Evolutionary conservation across 1,140 invertebrate species (phyloP).

Genomic region (Mylabris phalerata): DNA sequence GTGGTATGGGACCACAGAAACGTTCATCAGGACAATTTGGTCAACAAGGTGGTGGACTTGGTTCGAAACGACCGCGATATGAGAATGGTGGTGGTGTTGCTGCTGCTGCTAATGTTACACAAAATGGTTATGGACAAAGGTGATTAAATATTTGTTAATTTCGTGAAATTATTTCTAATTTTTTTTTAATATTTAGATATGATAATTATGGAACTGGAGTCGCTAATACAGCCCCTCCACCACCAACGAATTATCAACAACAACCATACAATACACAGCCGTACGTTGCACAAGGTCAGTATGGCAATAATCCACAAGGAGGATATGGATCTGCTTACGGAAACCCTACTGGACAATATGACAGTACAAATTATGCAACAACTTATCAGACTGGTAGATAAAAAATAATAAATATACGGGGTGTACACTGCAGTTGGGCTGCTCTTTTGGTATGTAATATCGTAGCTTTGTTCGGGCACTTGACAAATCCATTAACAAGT

Average conservation of each 20-base stretch:
- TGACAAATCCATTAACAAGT: too few species aligned
- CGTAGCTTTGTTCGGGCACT: too few species aligned
- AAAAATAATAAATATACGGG: not conserved
- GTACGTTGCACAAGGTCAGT: conserved; percentile 10
- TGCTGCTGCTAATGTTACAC: not conserved
- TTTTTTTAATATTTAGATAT: not conserved
- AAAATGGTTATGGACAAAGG: conserved; percentile 25
- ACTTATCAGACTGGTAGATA: conserved; percentile 10
- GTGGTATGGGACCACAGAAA: conserved; percentile 6
- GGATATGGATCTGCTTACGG: conserved; percentile 9
- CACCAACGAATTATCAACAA: not conserved
- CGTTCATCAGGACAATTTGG: conserved; percentile 19
- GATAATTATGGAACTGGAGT: conserved; percentile 10
- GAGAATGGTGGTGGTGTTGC: conserved; percentile 16
- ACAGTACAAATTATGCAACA: conserved; percentile 10
- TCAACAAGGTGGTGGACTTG: conserved; percentile 18
- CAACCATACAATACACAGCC: conserved; percentile 15
- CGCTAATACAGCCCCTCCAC: not conserved
- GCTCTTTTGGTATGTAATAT: too few species aligned
- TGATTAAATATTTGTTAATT: conserved; percentile 3
- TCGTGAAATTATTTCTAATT: not conserved
- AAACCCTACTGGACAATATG: conserved; percentile 9
- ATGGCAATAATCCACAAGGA: conserved; percentile 16
- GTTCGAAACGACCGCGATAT: conserved; percentile 25
- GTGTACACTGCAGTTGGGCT: not conserved